Base-by-base conservation (phyloP, 2,113 vertebrate genomes). In the Aspiorhynchus laticeps region DNA sequence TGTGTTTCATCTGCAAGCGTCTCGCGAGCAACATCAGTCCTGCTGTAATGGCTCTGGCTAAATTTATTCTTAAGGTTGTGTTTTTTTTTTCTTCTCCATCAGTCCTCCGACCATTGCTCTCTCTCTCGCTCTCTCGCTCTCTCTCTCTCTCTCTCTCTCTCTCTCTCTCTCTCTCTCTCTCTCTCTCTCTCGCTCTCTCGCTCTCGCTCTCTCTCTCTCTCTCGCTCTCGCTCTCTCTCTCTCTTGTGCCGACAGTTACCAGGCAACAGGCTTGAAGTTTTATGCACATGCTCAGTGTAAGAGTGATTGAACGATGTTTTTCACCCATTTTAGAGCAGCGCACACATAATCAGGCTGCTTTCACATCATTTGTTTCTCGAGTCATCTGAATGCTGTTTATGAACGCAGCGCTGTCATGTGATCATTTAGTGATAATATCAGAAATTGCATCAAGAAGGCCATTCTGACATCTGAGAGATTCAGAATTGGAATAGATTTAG, bases 181-280 rank as follows among this genome's bases (percentile, higher is more conserved):
- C 15, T 28, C 59, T 67, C 28, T 67, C 28, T 31, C 63, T 67
- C 63, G 12, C n/a, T 26, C 61, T 63, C 61, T 61, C 59, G n/a
- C 8, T 61, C 24, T 61, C 59, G 26, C 11, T 67, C 48, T 67
- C 67, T 53, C 41, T 56, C 9, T 71, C 9, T 73, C 21, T 56
- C 46, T 74, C n/a, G 48, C 74, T 41, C 71, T 87, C 15, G 14
- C 38, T 81, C 12, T 43, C 53, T 79, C n/a, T 71, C 41, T 12
- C 65, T 85, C 56, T 84, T 75, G 80, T 84, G 41, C 85, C 71
- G 71, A 53, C 83, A 85, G 89, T 90, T 88, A 83, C 87, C 78
- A 88, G 82, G 89, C 87, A 90, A 90, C 89, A 87, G 59, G 82
- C 85, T 81, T 85, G 61, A 88, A 79, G 87, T 88, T 86, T 88